Base-by-base conservation (phyloP, 1,140 invertebrate genomes). In the Heliconius nattereri region DNA sequence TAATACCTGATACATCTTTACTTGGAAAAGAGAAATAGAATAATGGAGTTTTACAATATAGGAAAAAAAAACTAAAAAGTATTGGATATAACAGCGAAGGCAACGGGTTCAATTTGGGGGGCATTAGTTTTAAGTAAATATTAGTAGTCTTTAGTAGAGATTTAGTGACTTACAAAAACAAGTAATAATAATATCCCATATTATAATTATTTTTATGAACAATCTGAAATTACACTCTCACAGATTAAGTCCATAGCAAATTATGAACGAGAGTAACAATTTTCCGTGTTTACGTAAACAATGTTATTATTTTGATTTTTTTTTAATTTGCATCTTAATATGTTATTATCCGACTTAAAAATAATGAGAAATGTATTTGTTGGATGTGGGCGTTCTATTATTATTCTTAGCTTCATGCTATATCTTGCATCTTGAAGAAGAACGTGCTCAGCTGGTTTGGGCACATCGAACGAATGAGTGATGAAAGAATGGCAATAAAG, bases 281-380 rank as follows among this genome's bases (percentile, higher is more conserved):
- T 66, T 66, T 66, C 26, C 60, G 60, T 29, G 23, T 66, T 66
- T 29, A 66, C 60, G 60, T 66, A 66, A 66, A 66, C 23, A 26
- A 66, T 66, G 26, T 66, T 66, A 26, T 66, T 66, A 66, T 66
- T 66, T 66, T 66, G 20, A 7, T 9, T 66, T 60, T 26, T 60
- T 66, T 66, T 66, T 29, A 66, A 66, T 66, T 29, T 29, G 60
- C 60, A 66, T 66, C 60, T 29, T 66, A 66, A 66, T 66, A 66
- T 66, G 9, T 66, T 66, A 29, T 29, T 66, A 66, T 23, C 11
- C 60, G 60, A 66, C 60, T 66, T 29, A 66, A 8, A 66, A 66
- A 66, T 66, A 66, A 66, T 66, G 11, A 29, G 11, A 66, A 66
- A 66, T 26, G 57, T 66, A 8, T 29, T 66, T 66, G n/a, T 57